Base-by-base conservation (phyloP, 1,140 invertebrate genomes). In the Idris sp. region DNA sequence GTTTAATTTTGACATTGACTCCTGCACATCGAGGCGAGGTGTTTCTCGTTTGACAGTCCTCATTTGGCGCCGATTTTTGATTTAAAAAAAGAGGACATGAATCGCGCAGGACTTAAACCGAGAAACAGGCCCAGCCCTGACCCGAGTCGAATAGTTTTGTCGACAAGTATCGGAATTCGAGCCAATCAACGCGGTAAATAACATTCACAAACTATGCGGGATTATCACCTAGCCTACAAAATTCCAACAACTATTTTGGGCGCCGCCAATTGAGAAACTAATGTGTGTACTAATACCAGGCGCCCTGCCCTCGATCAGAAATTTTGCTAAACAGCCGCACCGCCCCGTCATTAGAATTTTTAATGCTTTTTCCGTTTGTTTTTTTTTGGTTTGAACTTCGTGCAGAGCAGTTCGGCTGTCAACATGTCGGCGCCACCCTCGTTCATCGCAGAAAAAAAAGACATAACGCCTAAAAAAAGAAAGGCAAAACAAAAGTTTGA, bases 191-290 rank as follows among this genome's bases (percentile, higher is more conserved):
- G 65, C 58, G 56, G 35, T 81, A 77, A 82, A 85, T 81, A 85
- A 86, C 83, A 86, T 81, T 85, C 64, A 75, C 67, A 77, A 76
- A 84, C 83, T 85, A 83, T 85, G 78, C 78, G 79, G 80, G 78
- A 82, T 83, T 85, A 82, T 83, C 79, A 76, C 76, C 81, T 85
- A 86, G 74, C 81, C 83, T 87, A 87, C 83, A 83, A 86, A 86
- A 86, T 86, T 86, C 81, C 84, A 86, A 86, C 83, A 87, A 86
- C 84, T 86, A 84, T 83, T n/a, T 83, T 81, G 79, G 81, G 84
- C 83, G 83, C 81, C 83, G 77, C 78, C 80, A 81, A 82, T 81
- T 76, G 74, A 77, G 44, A 77, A 84, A 83, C 81, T 84, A 84
- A 75, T 74, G 76, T 84, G 82, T 86, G 84, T 86, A 86, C 84